phyloP scores from a whole-genome alignment of 2,113 vertebrate species.

The Odobenus rosmarus region DNA sequence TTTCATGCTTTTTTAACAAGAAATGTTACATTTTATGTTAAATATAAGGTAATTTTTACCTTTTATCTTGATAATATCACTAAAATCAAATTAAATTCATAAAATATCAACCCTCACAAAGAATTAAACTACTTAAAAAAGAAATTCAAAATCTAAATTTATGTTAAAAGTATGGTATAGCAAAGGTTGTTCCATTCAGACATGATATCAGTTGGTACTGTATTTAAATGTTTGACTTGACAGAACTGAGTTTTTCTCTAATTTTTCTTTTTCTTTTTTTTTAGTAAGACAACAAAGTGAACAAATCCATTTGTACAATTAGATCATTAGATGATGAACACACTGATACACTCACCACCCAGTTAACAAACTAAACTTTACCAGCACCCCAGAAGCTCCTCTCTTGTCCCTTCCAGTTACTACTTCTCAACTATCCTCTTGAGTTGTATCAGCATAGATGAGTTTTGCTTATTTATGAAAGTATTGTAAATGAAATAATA shows the following conservation, averaged over 20 bases:
- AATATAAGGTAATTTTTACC: neutral
- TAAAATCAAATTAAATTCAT: neutral
- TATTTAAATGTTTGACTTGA: neutral
- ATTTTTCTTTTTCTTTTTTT: neutral
- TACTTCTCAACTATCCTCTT: neutral
- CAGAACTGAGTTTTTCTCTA: neutral
- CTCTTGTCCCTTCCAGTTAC: fast-evolving
- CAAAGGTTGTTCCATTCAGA: neutral
- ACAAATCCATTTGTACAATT: neutral
- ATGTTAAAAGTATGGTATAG: neutral
- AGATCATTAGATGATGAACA: too few species aligned
- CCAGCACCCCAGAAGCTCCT: fast-evolving
- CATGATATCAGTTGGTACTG: neutral
- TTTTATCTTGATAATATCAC: neutral
- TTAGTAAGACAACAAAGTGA: neutral
- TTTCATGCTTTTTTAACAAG: neutral
- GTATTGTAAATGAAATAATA: neutral
- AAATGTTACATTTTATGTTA: neutral
- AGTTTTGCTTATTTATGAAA: neutral
- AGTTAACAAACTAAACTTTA: neutral
- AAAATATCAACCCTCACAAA: neutral
- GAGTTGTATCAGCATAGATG: neutral
- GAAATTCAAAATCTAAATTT: neutral
- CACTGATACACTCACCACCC: neutral
- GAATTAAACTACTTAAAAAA: neutral